Evolutionary conservation across 1,140 invertebrate species (phyloP).

Genomic region (Pogonognathellus flavescens): DNA sequence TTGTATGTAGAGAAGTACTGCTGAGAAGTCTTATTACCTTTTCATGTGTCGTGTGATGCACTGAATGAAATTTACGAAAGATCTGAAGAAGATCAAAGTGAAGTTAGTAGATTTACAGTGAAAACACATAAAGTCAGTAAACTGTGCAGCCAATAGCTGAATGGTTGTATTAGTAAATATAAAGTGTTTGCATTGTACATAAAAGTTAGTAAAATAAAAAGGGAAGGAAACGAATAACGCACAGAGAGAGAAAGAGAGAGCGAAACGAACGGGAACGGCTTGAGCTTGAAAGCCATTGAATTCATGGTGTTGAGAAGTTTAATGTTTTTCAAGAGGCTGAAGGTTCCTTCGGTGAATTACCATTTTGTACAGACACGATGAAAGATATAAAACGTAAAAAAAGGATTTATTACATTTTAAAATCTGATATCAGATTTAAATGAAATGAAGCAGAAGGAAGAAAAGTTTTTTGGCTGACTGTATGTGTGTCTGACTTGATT

Average conservation of each 20-base stretch:
- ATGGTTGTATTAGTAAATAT: not conserved
- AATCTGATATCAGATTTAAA: slow-evolving; percentile 60
- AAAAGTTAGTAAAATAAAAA: no score
- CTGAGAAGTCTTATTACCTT: not conserved
- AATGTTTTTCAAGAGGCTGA: slow-evolving; percentile 36
- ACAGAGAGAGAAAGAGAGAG: not conserved
- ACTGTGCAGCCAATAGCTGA: not conserved
- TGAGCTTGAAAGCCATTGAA: slow-evolving; percentile 45
- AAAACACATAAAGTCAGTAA: not conserved
- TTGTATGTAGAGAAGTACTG: no score
- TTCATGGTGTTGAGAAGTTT: slow-evolving; percentile 48
- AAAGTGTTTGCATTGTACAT: not conserved
- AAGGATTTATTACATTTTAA: slow-evolving; percentile 60
- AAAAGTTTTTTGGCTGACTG: slow-evolving; percentile 23
- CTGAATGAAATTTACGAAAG: slow-evolving; percentile 35
- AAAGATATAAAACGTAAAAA: slow-evolving; percentile 61
- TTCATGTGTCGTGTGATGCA: not conserved
- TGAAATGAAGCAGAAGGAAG: slow-evolving; percentile 51
- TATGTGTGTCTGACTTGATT: no score
- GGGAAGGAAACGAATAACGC: not conserved
- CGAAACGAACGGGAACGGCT: not conserved
- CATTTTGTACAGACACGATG: slow-evolving; percentile 56
- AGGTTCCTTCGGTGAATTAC: slow-evolving; percentile 49
- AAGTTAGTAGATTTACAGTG: not conserved
- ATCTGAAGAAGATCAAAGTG: slow-evolving; percentile 5